Conservation (phyloP, 2,888 invertebrate genomes). For the Ophion slaviceki region DNA sequence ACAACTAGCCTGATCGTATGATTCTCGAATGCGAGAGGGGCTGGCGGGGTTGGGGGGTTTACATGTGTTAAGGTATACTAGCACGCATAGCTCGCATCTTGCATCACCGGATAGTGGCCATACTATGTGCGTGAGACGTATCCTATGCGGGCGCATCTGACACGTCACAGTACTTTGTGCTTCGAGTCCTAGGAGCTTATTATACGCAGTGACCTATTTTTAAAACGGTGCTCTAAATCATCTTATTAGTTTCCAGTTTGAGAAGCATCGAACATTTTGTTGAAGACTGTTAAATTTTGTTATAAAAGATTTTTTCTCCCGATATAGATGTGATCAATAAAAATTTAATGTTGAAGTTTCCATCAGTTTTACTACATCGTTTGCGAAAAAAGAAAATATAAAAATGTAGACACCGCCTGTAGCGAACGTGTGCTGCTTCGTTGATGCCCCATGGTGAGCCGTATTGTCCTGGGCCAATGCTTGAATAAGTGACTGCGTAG, state of each 20-base stretch:
- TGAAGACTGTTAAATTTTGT: too few species aligned
- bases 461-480: too few species aligned
- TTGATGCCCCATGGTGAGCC: too few species aligned
- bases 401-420: too few species aligned
- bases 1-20: constrained; percentile 14
- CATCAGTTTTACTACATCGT: too few species aligned
- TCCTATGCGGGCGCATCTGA: constrained; percentile 26
- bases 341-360: too few species aligned
- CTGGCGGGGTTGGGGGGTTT: constrained; percentile 34
- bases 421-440: too few species aligned
- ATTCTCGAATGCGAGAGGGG: background rate
- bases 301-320: too few species aligned
- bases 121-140: constrained; percentile 5
- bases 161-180: background rate
- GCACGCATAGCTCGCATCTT: constrained; percentile 59
- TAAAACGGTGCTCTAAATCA: background rate
- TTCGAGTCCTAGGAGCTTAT: background rate
- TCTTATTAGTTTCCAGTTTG: background rate
- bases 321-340: too few species aligned
- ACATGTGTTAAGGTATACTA: constrained; percentile 58
- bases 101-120: constrained; percentile 36
- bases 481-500: too few species aligned
- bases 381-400: too few species aligned
- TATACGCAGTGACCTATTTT: constrained; percentile 1
- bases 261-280: constrained; percentile 40